Evolutionary conservation across 2,797 vertebrate genomes (phyloP).

Genomic region (Parauchenoglanis punctatus): DNA sequence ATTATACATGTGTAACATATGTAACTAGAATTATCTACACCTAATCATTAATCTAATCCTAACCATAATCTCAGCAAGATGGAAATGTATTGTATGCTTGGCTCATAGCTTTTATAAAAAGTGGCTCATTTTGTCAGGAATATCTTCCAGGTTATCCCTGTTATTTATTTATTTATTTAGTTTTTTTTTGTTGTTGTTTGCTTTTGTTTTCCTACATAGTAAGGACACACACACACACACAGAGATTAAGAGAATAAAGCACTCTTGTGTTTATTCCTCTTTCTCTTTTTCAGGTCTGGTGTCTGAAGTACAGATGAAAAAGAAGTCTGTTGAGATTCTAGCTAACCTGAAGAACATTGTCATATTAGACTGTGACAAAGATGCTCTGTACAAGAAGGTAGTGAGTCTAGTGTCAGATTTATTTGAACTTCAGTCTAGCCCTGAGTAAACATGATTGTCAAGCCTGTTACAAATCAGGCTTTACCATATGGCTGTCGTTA

Average conservation of each 20-base stretch:
- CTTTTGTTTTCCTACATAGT: background rate
- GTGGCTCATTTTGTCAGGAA: background rate
- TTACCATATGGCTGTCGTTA: too few species aligned
- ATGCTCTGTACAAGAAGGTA: conserved; percentile 92
- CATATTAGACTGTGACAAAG: conserved; percentile 88
- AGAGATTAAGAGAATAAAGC: background rate
- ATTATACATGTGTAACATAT: background rate
- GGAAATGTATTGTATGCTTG: too few species aligned
- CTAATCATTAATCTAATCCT: background rate
- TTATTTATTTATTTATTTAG: too few species aligned
- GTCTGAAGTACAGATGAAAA: conserved; percentile 87
- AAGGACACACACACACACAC: too few species aligned
- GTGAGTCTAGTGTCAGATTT: background rate
- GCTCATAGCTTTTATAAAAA: too few species aligned
- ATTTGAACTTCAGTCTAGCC: background rate
- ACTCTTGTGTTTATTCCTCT: background rate
- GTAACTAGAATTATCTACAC: background rate
- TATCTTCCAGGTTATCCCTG: background rate
- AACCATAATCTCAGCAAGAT: background rate
- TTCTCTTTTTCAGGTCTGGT: conserved; percentile 79
- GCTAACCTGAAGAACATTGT: conserved; percentile 92
- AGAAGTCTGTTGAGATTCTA: conserved; percentile 82
- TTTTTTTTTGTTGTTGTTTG: background rate
- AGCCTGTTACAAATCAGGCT: too few species aligned
- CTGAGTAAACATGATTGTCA: too few species aligned